A percentile compares a stretch with the other conserved stretches of the same genome.
Evolutionary conservation across 1,140 invertebrate species (phyloP).

Genomic region (Cotesia typhae): DNA sequence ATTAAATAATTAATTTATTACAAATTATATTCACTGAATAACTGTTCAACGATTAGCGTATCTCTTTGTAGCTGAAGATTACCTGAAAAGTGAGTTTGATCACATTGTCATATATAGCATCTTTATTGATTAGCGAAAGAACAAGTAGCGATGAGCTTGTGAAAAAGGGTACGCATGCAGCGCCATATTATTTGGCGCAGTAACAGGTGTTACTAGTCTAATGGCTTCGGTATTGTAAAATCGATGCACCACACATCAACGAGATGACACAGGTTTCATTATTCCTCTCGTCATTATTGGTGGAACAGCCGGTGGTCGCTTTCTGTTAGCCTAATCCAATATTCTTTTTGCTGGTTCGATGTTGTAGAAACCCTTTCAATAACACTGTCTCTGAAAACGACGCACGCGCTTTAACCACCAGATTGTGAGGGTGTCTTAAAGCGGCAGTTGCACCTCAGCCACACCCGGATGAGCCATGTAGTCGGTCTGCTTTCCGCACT

Average conservation of each 20-base stretch:
- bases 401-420: conserved; percentile 54
- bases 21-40: too few species aligned
- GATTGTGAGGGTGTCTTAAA: conserved; percentile 48
- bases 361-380: background rate
- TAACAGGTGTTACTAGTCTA: conserved; percentile 60
- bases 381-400: conserved; percentile 32
- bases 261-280: conserved; percentile 32
- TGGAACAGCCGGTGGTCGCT: conserved; percentile 9
- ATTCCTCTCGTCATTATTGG: conserved; percentile 15
- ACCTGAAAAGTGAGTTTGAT: too few species aligned
- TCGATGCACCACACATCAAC: conserved; percentile 49
- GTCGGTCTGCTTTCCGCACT: conserved; percentile 64
- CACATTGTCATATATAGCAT: conserved; percentile 37
- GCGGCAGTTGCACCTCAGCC: conserved; percentile 64
- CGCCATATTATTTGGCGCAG: conserved; percentile 44
- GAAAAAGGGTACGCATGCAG: conserved; percentile 12
- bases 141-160: conserved; percentile 8
- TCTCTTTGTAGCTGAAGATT: too few species aligned
- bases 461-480: conserved; percentile 66
- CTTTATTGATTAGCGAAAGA: conserved; percentile 40
- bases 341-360: background rate
- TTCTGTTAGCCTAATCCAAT: background rate
- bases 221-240: conserved; percentile 56
- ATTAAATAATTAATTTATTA: too few species aligned
- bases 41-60: too few species aligned